A percentile compares a stretch with the other conserved stretches of the same genome.
These are phyloP conservation scores for Delphinapterus leucas DNA, from an alignment of 2,113 vertebrate species.

Conservation along the genomic window DNA sequence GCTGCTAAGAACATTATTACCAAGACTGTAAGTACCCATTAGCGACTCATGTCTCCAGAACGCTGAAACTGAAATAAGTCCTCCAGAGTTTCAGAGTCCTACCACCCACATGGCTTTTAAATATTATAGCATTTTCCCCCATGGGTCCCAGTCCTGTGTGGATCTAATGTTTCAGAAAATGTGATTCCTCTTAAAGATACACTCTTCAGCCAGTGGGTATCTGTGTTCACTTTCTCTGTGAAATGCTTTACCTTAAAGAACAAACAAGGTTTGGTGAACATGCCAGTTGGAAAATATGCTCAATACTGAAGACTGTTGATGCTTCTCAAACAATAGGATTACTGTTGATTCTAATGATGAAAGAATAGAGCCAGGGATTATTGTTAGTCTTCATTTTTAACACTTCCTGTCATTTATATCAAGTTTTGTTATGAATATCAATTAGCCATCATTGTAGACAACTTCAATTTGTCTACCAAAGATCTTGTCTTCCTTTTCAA, in stretches of 20 bases:
- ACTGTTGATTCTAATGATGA: not conserved
- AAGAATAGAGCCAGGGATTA: not conserved
- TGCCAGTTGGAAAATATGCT: not conserved
- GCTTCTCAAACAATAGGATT: not conserved
- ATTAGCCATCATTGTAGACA: not conserved
- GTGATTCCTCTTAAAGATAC: not conserved
- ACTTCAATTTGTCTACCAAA: not conserved
- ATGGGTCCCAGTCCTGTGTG: not conserved
- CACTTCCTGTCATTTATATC: not conserved
- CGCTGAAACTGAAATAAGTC: not conserved
- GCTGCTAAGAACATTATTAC: not conserved
- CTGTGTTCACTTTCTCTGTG: not conserved
- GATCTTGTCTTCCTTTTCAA: not conserved
- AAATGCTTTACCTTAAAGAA: not conserved
- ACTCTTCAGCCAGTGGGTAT: not conserved
- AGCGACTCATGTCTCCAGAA: constrained; percentile 17
- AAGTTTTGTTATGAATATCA: not conserved
- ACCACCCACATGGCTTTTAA: not conserved
- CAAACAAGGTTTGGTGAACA: not conserved
- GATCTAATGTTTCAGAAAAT: not conserved
- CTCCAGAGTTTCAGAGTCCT: not conserved
- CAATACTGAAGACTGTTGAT: not conserved
- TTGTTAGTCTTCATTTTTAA: not conserved
- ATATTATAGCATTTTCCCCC: not conserved
- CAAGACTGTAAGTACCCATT: constrained; percentile 37